phyloP scores from a whole-genome alignment of 2,113 vertebrate genomes.

The Solenodon paradoxus region DNA sequence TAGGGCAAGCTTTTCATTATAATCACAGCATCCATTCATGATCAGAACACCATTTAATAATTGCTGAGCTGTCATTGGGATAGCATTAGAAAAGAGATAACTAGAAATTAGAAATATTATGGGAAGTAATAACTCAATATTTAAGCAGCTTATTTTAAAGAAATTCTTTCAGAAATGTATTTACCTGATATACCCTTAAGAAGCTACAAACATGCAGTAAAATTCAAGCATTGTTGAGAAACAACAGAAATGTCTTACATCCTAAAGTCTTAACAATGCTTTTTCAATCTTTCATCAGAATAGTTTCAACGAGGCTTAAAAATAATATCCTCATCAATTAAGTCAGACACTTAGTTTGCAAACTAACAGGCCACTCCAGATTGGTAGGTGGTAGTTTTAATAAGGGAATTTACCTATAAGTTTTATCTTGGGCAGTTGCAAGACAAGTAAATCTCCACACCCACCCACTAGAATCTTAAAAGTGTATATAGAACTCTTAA shows the following conservation, averaged over 20 bases:
- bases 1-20: slow-evolving; percentile 58
- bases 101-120: slow-evolving; percentile 23
- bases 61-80: background rate
- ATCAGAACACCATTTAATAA: slow-evolving; percentile 56
- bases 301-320: background rate
- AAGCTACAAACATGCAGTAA: background rate
- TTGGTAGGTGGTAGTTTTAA: background rate
- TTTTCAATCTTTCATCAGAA: background rate
- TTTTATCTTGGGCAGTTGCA: too few relatives aligned
- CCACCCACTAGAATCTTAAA: background rate
- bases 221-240: background rate
- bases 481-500: background rate
- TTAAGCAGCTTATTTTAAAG: slow-evolving; percentile 31
- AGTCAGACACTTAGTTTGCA: background rate
- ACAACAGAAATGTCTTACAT: background rate
- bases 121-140: slow-evolving; percentile 6
- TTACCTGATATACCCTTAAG: background rate
- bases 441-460: background rate
- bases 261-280: background rate
- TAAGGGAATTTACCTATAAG: background rate
- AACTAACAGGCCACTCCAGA: background rate
- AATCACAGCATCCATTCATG: slow-evolving; percentile 7
- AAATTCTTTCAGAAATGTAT: slow-evolving; percentile 4
- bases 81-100: slow-evolving; percentile 23
- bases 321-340: background rate